Percentiles rank a stretch among this genome's conserved stretches.
phyloP scores from a whole-genome alignment of 2,797 vertebrate species.

The Mormyrops attenuatus region DNA sequence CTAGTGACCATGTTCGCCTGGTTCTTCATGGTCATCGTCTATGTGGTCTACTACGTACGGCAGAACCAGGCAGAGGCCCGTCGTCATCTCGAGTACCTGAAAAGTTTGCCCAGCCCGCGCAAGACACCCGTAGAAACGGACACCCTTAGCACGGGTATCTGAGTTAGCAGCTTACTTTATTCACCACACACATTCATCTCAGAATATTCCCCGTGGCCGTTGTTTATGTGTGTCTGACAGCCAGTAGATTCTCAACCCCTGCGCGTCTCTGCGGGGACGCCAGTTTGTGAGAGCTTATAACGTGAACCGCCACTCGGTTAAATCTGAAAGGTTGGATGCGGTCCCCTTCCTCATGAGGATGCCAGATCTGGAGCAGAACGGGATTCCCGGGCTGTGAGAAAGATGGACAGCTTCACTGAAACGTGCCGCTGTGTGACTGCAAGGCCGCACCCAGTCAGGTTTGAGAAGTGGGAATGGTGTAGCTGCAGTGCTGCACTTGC shows the following conservation, averaged over 20 bases:
- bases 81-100: conserved; percentile 66
- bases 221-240: neutral
- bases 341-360: neutral
- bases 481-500: neutral
- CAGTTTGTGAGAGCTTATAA: neutral
- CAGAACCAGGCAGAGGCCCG: conserved; percentile 65
- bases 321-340: neutral
- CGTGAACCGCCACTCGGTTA: neutral
- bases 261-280: neutral
- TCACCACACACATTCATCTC: neutral
- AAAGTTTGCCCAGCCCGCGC: conserved; percentile 60
- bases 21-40: conserved; percentile 68
- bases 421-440: neutral
- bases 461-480: neutral
- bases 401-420: neutral
- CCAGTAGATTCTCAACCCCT: neutral
- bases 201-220: neutral
- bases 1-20: conserved; percentile 71
- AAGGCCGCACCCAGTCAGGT: neutral
- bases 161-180: conserved; percentile 28
- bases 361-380: neutral
- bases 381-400: neutral
- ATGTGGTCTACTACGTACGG: conserved; percentile 65
- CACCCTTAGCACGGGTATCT: conserved; percentile 66
- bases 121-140: conserved; percentile 56